A percentile compares a stretch with the other conserved stretches of the same genome.
These are phyloP conservation scores for Lapara coniferarum DNA, from an alignment of 2,888 invertebrate species.

Conservation along the genomic window DNA sequence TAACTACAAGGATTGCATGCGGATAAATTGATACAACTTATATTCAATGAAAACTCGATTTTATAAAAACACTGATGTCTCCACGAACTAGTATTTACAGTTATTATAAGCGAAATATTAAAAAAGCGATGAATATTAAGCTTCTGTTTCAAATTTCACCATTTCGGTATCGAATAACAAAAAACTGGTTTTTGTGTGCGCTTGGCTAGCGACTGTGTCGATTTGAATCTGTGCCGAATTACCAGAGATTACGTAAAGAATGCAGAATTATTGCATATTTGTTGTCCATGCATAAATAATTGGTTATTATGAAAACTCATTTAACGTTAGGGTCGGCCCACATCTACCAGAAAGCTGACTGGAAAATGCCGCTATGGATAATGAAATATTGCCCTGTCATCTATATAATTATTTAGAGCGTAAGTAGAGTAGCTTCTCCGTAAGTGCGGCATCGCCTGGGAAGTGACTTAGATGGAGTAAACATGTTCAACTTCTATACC, in stretches of 20 bases:
- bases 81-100: background rate
- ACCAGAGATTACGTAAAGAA: constrained; percentile 12
- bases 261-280: constrained; percentile 21
- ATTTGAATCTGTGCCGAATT: constrained; percentile 17
- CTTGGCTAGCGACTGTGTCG: background rate
- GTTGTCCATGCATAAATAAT: constrained; percentile 28
- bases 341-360: too few species aligned
- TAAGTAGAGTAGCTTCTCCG: too few species aligned
- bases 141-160: background rate
- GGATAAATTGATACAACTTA: background rate
- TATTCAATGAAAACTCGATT: background rate
- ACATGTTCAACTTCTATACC: too few species aligned
- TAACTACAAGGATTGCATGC: too few species aligned
- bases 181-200: background rate
- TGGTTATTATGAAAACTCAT: constrained; percentile 22
- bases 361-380: too few species aligned
- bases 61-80: background rate
- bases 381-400: too few species aligned
- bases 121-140: background rate
- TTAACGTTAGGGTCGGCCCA: background rate
- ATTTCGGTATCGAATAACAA: background rate
- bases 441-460: too few species aligned
- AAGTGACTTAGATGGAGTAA: too few species aligned
- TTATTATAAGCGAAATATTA: background rate
- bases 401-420: too few species aligned